phyloP scores from a whole-genome alignment of 1,140 invertebrate species.

The Acromyrmex charruanus region DNA sequence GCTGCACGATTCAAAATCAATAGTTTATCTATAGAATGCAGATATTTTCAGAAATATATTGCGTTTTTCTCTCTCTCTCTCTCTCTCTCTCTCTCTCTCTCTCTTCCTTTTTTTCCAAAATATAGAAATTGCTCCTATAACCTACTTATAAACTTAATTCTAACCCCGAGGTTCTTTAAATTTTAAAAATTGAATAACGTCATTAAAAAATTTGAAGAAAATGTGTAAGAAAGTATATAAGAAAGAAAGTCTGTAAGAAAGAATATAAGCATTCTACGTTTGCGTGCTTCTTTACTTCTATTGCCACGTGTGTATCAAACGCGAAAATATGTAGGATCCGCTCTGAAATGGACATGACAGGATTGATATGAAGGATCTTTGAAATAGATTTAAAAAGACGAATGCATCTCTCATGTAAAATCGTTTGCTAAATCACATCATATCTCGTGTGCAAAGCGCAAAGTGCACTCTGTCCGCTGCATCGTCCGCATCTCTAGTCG shows the following conservation, averaged over 20 bases:
- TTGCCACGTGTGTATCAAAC: background rate
- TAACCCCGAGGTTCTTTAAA: background rate
- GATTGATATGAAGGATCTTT: constrained; percentile 18
- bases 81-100: background rate
- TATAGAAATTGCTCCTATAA: background rate
- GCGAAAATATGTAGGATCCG: background rate
- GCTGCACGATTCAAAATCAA: constrained; percentile 12
- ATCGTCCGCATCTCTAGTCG: background rate
- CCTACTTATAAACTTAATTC: background rate
- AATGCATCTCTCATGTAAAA: constrained; percentile 51
- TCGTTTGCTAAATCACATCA: constrained; percentile 52
- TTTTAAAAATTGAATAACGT: background rate
- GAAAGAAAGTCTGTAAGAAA: background rate
- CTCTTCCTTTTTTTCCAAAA: background rate
- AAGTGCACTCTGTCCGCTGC: constrained; percentile 33
- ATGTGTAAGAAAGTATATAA: background rate
- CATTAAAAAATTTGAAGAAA: background rate
- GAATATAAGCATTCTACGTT: background rate
- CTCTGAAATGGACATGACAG: background rate
- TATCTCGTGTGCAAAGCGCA: constrained; percentile 28
- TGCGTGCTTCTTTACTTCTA: background rate
- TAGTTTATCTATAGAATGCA: background rate
- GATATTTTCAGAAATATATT: constrained; percentile 7
- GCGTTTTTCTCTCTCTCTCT: background rate
- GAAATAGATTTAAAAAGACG: constrained; percentile 49